Base-by-base conservation (phyloP, 2,113 vertebrate genomes). In the Lipophrys pholis region DNA sequence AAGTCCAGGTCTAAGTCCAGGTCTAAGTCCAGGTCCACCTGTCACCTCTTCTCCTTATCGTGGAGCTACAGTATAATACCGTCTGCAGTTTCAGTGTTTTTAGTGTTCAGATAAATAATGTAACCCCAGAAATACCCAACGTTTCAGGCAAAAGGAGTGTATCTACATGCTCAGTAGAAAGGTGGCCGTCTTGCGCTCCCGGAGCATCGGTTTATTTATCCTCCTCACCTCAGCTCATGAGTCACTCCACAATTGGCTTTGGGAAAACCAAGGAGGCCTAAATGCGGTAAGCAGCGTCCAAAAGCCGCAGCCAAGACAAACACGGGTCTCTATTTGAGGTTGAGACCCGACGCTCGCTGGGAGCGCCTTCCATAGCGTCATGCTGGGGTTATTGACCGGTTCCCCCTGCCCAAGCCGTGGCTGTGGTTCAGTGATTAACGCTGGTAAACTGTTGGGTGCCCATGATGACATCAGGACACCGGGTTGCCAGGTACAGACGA, bases 341-440 rank as follows among this genome's bases (percentile, higher is more conserved):
- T 63, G 12, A 63, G 69, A 64, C 59, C 46, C n/a, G n/a, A n/a
- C n/a, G n/a, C n/a, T n/a, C n/a, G n/a, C n/a, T n/a, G n/a, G 35
- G 67, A 70, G 59, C 11, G 16, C 10, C 70, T 74, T 86, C 77
- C 61, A 77, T 52, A 36, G 17, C 69, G 45, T 73, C 75, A 74
- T 54, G 11, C 43, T 49, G 64, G 45, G 82, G 71, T 75, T 80
- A 54, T 73, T 82, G 56, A 48, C 62, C 38, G 21, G 55, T 63
- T 48, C 30, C 4, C 4, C 21, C 39, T 71, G 59, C 49, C 30
- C 0, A 1, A 48, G 59, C 1, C 16, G 77, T 73, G 76, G 68
- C 52, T 85, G 80, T 41, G 76, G 86, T 84, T 69, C 61, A 65
- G 35, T 64, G 15, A 67, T 72, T 63, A 63, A 30, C 43, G 60